Percentiles rank a stretch among this genome's conserved stretches.
Evolutionary conservation across 2,113 vertebrate species (phyloP).

Genomic region (Pituophis catenifer): DNA sequence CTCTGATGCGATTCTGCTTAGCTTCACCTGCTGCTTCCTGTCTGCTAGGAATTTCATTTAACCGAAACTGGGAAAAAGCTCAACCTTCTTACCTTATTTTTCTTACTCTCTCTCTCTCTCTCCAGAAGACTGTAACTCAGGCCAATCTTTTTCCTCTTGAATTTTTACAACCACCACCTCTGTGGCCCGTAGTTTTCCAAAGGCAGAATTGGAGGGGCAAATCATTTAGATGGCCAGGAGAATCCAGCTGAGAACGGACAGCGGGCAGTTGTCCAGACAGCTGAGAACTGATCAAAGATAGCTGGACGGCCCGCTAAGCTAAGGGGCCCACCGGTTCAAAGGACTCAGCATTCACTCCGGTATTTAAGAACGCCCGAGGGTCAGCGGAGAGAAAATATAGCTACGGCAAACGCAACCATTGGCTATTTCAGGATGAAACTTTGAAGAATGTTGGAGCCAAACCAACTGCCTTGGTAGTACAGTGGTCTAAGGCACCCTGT

Average conservation of each 20-base stretch:
- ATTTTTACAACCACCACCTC: too few relatives aligned
- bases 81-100: not conserved
- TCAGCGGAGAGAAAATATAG: too few relatives aligned
- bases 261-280: not conserved
- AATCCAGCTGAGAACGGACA: not conserved
- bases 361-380: not conserved
- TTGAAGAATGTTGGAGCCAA: not conserved
- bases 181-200: not conserved
- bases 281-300: not conserved
- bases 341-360: not conserved
- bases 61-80: not conserved
- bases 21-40: too few relatives aligned
- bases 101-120: not conserved
- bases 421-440: not conserved
- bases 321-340: not conserved
- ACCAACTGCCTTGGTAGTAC: too few relatives aligned
- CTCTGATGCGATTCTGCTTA: too few relatives aligned
- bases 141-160: not conserved
- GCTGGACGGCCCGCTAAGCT: not conserved
- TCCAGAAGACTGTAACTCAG: not conserved
- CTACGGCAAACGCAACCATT: rapidly evolving
- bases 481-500: too few relatives aligned
- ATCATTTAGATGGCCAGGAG: not conserved
- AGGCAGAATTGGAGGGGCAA: too few relatives aligned
- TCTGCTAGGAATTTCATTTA: too few relatives aligned